Conservation (phyloP, 2,113 vertebrate genomes). For the Mohoua ochrocephala region DNA sequence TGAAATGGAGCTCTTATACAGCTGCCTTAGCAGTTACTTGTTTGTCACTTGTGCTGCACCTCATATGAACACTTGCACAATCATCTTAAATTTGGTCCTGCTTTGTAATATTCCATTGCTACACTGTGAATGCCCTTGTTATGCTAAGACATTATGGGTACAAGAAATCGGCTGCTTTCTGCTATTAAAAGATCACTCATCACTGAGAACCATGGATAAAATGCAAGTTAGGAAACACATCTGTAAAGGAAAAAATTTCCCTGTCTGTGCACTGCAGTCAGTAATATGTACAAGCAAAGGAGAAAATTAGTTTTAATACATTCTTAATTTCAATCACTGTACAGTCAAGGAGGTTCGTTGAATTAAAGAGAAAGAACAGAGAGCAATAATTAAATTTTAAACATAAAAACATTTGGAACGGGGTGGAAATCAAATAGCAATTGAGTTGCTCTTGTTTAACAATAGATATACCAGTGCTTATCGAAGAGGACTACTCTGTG, state of each 20-base stretch:
- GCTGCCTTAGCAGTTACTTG: not conserved
- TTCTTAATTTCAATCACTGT: not conserved
- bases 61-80: not conserved
- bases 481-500: not conserved
- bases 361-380: not conserved
- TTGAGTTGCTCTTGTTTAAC: not conserved
- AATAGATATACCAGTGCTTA: not conserved
- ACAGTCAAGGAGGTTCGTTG: not conserved
- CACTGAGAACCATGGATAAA: not conserved
- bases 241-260: not conserved
- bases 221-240: not conserved
- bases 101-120: not conserved
- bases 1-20: not conserved
- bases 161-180: not conserved
- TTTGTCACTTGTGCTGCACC: not conserved
- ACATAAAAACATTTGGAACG: not conserved
- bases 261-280: not conserved
- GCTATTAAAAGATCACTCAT: not conserved
- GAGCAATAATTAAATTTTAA: not conserved
- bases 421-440: not conserved
- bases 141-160: not conserved
- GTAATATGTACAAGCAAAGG: not conserved
- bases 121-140: not conserved
- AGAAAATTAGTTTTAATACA: not conserved
- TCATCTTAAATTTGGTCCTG: not conserved